Base-by-base conservation (phyloP, 2,888 invertebrate genomes). In the Spialia ferax region DNA sequence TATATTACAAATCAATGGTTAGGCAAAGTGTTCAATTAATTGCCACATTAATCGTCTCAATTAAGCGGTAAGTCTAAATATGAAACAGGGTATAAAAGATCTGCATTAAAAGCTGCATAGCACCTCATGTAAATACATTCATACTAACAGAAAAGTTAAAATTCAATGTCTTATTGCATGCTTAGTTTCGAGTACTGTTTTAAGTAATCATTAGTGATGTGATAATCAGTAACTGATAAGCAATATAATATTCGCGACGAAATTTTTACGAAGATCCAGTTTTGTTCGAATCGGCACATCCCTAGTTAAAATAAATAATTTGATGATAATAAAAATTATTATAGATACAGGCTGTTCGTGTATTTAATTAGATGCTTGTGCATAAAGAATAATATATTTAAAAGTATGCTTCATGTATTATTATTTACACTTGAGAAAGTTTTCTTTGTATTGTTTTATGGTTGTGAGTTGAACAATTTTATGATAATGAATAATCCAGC, bases 221-320 rank as follows among this genome's bases (percentile, higher is more conserved):
- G 42, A 42, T 15, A 15, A 15, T 15, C 42, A 42, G 42, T 42
- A 42, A 42, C 42, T 42, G 42, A 7, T 42, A 13, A 35, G 13
- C 35, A 35, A 35, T 13, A 35, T 35, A 3, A 13, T 42, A 42
- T 42, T 15, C 7, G 42, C 42, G 42, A 42, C 2, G 20, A 20
- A 48, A 48, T 20, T 20, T 48, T 11, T 11, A 20, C 13, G 29
- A 18, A 0, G 42, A 45, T 18, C 15, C 42, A 45, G 18, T 48
- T 35, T 35, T 35, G 13, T 18, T 32, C 13, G 22, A 29, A 62
- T 81, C 81, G 73, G 77, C 74, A 73, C 45, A 64, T 64, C 63
- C 42, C 63, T 70, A 63, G 68, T 38, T 48, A 32, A 70, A 67
- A 4, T 10, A 23, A 50, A 18, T 10, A 29, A 63, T 55, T 63